phyloP scores from a whole-genome alignment of 2,113 vertebrate species.

The Macroglossus sobrinus region DNA sequence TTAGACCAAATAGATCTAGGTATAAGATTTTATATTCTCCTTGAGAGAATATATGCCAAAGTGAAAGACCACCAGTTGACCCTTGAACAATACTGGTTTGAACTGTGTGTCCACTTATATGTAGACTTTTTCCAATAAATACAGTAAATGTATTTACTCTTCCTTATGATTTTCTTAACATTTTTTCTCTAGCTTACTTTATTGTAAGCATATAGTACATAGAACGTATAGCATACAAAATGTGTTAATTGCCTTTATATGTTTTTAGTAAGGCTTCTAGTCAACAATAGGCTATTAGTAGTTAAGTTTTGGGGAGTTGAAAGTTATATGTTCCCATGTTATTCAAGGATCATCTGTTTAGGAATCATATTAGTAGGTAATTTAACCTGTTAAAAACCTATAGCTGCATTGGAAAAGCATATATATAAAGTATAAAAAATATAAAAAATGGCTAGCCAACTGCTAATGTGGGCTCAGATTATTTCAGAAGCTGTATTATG shows the following conservation, averaged over 20 bases:
- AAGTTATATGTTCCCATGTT: not conserved
- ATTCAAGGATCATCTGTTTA: not conserved
- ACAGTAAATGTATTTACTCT: not conserved
- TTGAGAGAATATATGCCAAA: constrained; percentile 21
- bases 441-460: not conserved
- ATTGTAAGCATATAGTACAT: not conserved
- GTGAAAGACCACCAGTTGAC: not conserved
- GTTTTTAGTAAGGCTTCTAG: not conserved
- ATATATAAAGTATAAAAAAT: not conserved
- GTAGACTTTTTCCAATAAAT: not conserved
- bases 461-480: not conserved
- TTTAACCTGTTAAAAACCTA: not conserved
- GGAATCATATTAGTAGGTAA: not conserved
- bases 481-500: not conserved
- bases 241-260: not conserved
- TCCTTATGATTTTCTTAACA: not conserved
- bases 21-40: not conserved
- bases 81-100: not conserved
- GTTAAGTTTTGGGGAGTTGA: not conserved
- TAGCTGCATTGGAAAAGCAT: not conserved
- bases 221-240: not conserved
- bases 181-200: not conserved
- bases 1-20: not conserved
- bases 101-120: not conserved
- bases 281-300: not conserved